Base-by-base conservation (phyloP, 2,113 vertebrate genomes). In the Mormyrus lacerda region DNA sequence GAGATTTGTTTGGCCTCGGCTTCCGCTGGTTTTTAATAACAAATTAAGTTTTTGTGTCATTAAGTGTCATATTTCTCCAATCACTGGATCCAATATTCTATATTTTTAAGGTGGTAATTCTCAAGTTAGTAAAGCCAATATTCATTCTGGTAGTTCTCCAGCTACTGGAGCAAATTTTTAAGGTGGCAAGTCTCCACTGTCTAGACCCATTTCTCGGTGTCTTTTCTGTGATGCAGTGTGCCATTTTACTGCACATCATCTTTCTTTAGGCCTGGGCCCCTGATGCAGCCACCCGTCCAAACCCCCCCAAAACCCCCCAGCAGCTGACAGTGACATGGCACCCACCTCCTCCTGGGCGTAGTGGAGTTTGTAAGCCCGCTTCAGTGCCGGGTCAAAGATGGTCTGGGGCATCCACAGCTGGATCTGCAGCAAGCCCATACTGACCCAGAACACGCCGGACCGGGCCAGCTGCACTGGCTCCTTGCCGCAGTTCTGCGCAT, bases 361-460 rank as follows among this genome's bases (percentile, higher is more conserved):
- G 91, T 94, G 96, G 90, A 99, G 97, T 92, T 98, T 99, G 94
- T 98, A 98, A 31, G 97, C 95, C 87, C 97, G 96, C 93, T 99
- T 99, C 89, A 98, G 94, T 8, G 98, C 97, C 0, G 98, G 98
- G 93, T 99, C 98, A 90, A 99, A 99, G 88, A 96, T 96, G 11
- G 97, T 97, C 92, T 98, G 97, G 0, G 98, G 98, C 50, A 97
- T 96, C 98, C 98, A 99, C 8, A 97, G 91, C 91, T 97, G 97
- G 91, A 99, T 96, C 93, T 98, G 98, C 89, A 98, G 89, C 91
- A 99, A 95, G 90, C 98, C 98, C 93, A 99, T 96, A 91, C 95
- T 96, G 88, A 99, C 97, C 98, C 98, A 99, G 92, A 99, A 96
- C 35, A 96, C 96, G 39, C 97, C 98, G 3, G 96, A 95, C 39